Evolutionary conservation across 2,113 vertebrate species (phyloP).

Genomic region (Solenodon paradoxus): DNA sequence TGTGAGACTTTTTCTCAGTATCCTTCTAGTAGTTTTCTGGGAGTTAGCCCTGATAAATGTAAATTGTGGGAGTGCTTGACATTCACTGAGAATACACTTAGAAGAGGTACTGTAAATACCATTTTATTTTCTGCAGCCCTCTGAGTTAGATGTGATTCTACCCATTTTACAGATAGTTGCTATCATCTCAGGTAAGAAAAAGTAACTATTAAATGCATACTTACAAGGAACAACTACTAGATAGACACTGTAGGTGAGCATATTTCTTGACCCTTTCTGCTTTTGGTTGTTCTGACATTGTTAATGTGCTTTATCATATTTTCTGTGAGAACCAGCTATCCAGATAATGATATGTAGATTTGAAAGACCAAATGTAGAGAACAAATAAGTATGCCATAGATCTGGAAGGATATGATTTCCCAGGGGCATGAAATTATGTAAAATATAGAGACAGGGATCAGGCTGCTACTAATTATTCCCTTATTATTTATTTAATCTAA

Average conservation of each 20-base stretch:
- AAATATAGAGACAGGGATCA: background rate
- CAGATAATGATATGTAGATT: background rate
- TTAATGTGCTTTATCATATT: background rate
- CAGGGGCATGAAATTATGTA: background rate
- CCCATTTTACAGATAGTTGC: background rate
- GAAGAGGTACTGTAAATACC: background rate
- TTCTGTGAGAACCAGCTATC: background rate
- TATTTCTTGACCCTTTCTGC: background rate
- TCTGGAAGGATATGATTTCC: background rate
- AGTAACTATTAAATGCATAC: background rate
- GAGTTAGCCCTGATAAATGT: background rate
- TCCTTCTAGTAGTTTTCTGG: background rate
- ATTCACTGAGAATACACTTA: background rate
- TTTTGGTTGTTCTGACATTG: background rate
- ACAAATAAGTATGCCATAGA: background rate
- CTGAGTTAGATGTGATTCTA: background rate
- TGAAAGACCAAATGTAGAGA: background rate
- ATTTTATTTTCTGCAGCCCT: background rate
- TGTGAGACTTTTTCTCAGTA: background rate
- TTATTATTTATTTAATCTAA: slow-evolving; percentile 37
- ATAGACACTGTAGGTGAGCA: background rate
- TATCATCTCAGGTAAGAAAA: background rate
- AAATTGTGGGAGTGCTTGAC: background rate
- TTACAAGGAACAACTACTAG: background rate
- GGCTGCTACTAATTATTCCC: slow-evolving; percentile 7